Conservation (phyloP, 1,140 invertebrate species). For the Brachionus calyciflorus region DNA sequence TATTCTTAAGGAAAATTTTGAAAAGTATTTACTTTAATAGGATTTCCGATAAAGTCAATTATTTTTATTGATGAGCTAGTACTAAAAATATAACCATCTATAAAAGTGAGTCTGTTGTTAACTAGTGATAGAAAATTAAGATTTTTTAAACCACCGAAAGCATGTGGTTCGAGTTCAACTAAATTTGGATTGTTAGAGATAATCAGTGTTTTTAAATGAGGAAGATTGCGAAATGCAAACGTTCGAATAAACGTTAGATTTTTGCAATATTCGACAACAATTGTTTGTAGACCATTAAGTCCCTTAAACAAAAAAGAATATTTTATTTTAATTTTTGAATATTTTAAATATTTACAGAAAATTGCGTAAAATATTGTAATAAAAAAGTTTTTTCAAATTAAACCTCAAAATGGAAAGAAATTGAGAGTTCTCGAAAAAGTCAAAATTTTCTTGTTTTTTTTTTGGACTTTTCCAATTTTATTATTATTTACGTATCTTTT, state of each 20-base stretch:
- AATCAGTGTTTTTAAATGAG: slow-evolving; percentile 31
- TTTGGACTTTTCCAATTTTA: too few species aligned
- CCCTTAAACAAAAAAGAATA: not conserved
- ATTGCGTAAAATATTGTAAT: too few species aligned
- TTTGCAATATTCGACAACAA: slow-evolving; percentile 16
- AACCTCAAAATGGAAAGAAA: too few species aligned
- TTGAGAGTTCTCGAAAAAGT: too few species aligned
- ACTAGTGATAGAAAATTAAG: slow-evolving; percentile 18
- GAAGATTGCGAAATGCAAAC: slow-evolving; percentile 43
- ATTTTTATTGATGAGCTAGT: slow-evolving; percentile 32
- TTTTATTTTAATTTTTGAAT: slow-evolving; percentile 7
- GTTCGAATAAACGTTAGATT: not conserved
- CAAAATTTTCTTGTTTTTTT: too few species aligned
- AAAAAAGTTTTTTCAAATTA: too few species aligned
- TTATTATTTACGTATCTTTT: too few species aligned
- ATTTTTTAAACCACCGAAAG: slow-evolving; percentile 38
- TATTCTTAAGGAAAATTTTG: not conserved
- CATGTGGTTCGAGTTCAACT: slow-evolving; percentile 29
- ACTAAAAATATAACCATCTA: slow-evolving; percentile 43
- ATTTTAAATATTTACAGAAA: too few species aligned
- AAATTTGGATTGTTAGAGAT: slow-evolving; percentile 35
- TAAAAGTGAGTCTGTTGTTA: slow-evolving; percentile 19
- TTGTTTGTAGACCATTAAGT: slow-evolving; percentile 18
- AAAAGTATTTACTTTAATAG: slow-evolving; percentile 21
- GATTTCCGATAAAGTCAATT: slow-evolving; percentile 45